Percentiles rank a stretch among this genome's conserved stretches.
phyloP scores from a whole-genome alignment of 2,113 vertebrate species.

The Opisthocomus hoazin region DNA sequence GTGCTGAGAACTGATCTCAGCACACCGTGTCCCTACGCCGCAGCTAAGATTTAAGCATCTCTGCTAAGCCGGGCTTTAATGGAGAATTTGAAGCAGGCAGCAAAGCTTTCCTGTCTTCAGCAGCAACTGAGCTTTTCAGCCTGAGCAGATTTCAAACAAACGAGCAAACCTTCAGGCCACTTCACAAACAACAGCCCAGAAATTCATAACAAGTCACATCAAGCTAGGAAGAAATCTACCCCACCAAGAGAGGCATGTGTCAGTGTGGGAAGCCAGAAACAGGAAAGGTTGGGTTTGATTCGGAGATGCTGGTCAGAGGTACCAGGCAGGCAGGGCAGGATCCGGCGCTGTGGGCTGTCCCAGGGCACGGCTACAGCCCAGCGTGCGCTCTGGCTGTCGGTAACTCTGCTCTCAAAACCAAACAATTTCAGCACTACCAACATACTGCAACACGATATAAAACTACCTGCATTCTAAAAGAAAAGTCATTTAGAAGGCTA shows the following conservation, averaged over 20 bases:
- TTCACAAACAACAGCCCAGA: neutral
- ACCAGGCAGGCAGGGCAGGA: neutral
- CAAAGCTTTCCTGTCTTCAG: neutral
- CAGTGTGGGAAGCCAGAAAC: neutral
- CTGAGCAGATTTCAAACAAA: neutral
- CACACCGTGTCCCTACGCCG: neutral
- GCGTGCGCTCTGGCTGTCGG: neutral
- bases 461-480: neutral
- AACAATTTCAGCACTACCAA: neutral
- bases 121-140: neutral
- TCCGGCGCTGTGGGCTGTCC: neutral
- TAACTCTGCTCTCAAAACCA: neutral
- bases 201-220: neutral
- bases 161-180: neutral
- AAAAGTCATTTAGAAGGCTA: neutral
- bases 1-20: neutral
- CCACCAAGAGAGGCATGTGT: neutral
- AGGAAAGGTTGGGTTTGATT: neutral
- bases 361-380: neutral
- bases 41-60: neutral
- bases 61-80: neutral
- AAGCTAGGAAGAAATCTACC: neutral
- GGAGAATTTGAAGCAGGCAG: neutral
- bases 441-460: rapidly evolving
- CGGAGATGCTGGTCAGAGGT: neutral